phyloP scores from a whole-genome alignment of 2,888 invertebrate species.

The Himalopsyche kuldschensis region DNA sequence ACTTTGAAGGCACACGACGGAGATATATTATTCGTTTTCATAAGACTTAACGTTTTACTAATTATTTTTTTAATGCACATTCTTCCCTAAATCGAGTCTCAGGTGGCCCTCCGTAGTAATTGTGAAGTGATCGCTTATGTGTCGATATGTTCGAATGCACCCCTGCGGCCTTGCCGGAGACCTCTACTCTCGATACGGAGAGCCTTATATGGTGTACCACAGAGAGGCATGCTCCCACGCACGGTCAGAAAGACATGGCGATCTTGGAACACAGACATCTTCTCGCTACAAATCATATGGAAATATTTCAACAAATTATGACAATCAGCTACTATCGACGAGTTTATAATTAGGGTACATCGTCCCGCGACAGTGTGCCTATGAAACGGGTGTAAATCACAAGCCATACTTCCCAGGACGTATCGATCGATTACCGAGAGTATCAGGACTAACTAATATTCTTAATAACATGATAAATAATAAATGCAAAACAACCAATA shows the following conservation, averaged over 20 bases:
- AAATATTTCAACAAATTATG: neutral
- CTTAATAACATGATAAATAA: too few species aligned
- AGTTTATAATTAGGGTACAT: neutral
- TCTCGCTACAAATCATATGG: neutral
- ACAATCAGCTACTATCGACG: neutral
- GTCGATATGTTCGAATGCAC: conserved; percentile 1
- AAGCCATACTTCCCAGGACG: neutral
- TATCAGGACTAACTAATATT: too few species aligned
- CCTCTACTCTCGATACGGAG: conserved; percentile 22
- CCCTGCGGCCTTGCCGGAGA: conserved; percentile 30
- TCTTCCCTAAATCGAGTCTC: too few species aligned
- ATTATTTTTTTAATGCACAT: too few species aligned
- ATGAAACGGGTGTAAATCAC: neutral
- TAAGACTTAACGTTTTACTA: too few species aligned
- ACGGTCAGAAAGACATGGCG: neutral
- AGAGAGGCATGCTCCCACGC: conserved; percentile 29
- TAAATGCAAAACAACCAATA: too few species aligned
- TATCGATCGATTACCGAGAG: too few species aligned
- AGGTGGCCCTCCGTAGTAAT: too few species aligned
- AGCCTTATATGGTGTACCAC: conserved; percentile 33
- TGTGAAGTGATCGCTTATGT: too few species aligned
- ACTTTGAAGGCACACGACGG: too few species aligned
- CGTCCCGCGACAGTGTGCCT: neutral
- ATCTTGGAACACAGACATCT: neutral
- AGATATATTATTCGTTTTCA: too few species aligned